Conservation (phyloP, 2,888 invertebrate species). For the Hofmannophila pseudospretella region DNA sequence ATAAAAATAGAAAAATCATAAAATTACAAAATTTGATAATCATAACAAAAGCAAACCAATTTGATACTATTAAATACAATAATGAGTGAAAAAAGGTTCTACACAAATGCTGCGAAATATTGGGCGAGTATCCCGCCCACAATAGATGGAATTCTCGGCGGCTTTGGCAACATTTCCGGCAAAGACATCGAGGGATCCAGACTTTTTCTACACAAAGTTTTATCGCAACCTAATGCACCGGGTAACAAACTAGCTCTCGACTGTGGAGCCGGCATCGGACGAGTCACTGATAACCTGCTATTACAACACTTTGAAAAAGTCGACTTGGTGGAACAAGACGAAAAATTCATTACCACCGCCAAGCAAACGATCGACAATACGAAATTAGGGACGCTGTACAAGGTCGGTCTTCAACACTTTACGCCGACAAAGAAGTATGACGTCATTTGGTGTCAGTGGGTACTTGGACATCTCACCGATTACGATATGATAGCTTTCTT, state of each 20-base stretch:
- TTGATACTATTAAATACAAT: not conserved
- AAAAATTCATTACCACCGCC: conserved; percentile 87
- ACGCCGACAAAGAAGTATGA: conserved; percentile 89
- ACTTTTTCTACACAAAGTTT: conserved; percentile 81
- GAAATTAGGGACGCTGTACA: conserved; percentile 83
- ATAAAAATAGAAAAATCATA: not conserved
- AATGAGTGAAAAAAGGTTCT: conserved; percentile 70
- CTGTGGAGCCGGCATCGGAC: conserved; percentile 98
- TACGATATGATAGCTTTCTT: conserved; percentile 87
- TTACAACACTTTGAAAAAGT: conserved; percentile 87
- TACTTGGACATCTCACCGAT: conserved; percentile 91
- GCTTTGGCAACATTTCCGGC: conserved; percentile 90
- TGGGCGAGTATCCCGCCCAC: conserved; percentile 94
- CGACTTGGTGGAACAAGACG: conserved; percentile 95
- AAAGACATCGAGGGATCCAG: conserved; percentile 93
- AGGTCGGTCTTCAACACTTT: conserved; percentile 90
- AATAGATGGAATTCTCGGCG: conserved; percentile 95
- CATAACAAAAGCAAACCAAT: not conserved
- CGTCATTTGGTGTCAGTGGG: conserved; percentile 98
- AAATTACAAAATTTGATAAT: conserved; percentile 2
- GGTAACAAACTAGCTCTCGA: conserved; percentile 86
- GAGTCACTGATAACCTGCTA: conserved; percentile 91
- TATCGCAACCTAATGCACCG: conserved; percentile 65
- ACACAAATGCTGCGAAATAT: conserved; percentile 86
- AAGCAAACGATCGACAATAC: conserved; percentile 63